A percentile compares a stretch with the other conserved stretches of the same genome.
phyloP scores from a whole-genome alignment of 37 sponge, comb jelly and placozoan species.

The Oscarella lobularis region DNA sequence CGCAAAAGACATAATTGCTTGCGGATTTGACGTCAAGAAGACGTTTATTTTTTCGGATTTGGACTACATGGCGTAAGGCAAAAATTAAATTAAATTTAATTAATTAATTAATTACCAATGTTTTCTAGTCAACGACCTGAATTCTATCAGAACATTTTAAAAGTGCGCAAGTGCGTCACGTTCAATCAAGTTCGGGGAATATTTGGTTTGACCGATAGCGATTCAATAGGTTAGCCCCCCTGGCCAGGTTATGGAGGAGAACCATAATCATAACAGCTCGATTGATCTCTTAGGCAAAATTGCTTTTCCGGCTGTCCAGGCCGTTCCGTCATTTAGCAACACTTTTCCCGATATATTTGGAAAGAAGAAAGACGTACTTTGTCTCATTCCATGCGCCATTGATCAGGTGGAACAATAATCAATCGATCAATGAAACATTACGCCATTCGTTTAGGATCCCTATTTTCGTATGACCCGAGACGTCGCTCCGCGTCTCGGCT shows the following conservation, averaged over 20 bases:
- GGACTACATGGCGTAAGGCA: slow-evolving; percentile 78
- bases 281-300: slow-evolving; percentile 47
- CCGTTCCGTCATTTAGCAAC: slow-evolving; percentile 86
- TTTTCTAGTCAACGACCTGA: slow-evolving; percentile 27
- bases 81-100: not conserved
- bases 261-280: not conserved
- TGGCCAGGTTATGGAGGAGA: not conserved
- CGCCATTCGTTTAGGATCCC: slow-evolving; percentile 70
- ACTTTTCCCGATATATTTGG: slow-evolving; percentile 96
- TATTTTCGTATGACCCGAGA: slow-evolving; percentile 98
- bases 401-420: slow-evolving; percentile 69
- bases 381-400: slow-evolving; percentile 99
- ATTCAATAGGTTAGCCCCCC: slow-evolving; percentile 56
- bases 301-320: slow-evolving; percentile 94
- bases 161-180: slow-evolving; percentile 89
- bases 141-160: slow-evolving; percentile 67
- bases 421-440: not conserved
- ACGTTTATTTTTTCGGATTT: slow-evolving; percentile 98
- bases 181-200: slow-evolving; percentile 91
- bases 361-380: slow-evolving; percentile 63
- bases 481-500: slow-evolving; percentile 93
- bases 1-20: slow-evolving; percentile 98
- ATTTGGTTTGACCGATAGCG: slow-evolving; percentile 91
- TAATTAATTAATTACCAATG: not conserved
- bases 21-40: slow-evolving; percentile 90